These are phyloP conservation scores for Monoplex corrugatus DNA, from an alignment of 2,888 invertebrate genomes.

Conservation along the genomic window DNA sequence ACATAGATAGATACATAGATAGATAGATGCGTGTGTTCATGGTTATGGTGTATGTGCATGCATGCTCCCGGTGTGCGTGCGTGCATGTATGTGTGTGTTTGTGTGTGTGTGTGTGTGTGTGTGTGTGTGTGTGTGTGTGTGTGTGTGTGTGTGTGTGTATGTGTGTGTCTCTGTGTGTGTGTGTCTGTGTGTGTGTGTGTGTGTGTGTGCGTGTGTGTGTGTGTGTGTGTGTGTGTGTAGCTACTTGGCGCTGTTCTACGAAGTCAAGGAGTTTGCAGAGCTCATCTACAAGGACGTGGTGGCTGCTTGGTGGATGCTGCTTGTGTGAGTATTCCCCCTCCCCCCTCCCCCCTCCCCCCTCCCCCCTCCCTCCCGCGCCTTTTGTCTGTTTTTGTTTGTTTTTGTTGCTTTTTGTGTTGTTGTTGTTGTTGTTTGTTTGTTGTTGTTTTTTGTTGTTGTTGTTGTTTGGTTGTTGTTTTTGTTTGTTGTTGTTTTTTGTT, in stretches of 20 bases:
- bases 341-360: neutral
- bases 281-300: constrained; percentile 90
- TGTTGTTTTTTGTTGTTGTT: too few relatives aligned
- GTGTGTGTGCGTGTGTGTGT: neutral
- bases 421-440: too few relatives aligned
- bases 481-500: too few relatives aligned
- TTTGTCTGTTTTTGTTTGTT: neutral
- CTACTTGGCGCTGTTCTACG: constrained; percentile 83
- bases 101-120: neutral
- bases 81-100: neutral
- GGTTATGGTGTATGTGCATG: neutral
- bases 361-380: neutral
- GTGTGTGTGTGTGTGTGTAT: neutral
- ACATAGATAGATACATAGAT: too few relatives aligned
- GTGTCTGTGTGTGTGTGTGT: neutral
- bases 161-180: constrained; percentile 8
- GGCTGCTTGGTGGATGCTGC: constrained; percentile 87
- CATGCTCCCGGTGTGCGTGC: neutral
- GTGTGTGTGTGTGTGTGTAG: constrained; percentile 65
- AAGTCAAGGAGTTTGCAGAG: constrained; percentile 86
- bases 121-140: neutral
- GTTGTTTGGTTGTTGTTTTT: too few relatives aligned
- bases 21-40: neutral
- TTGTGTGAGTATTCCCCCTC: constrained; percentile 81
- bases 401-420: neutral